Conservation (phyloP, 2,888 invertebrate genomes). For the Caenorhabditis drosophilae region DNA sequence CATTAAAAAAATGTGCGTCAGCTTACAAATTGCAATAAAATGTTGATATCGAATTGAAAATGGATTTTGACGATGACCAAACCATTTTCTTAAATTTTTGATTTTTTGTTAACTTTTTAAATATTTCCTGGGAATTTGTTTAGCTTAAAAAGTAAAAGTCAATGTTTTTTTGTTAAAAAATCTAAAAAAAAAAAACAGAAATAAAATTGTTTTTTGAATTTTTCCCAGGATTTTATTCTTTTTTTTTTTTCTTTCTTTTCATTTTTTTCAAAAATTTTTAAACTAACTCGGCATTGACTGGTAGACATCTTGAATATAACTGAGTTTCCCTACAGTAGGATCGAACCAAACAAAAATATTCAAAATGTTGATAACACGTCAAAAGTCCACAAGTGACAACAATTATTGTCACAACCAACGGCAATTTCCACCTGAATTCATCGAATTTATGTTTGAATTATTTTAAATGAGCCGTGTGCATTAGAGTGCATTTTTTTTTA, state of each 20-base stretch:
- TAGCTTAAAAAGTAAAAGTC: no score
- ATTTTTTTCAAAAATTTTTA: background rate
- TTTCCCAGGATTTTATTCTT: no score
- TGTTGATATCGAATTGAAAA: constrained; percentile 51
- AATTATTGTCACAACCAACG: constrained; percentile 52
- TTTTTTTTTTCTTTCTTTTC: background rate
- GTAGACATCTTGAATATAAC: constrained; percentile 59
- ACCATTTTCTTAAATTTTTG: no score
- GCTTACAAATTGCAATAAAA: constrained; percentile 37
- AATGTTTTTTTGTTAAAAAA: no score
- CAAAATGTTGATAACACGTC: constrained; percentile 63
- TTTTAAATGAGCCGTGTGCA: no score
- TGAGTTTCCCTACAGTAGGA: constrained; percentile 59
- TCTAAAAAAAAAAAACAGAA: constrained; percentile 25
- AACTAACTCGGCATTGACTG: constrained; percentile 52
- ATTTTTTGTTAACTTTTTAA: no score
- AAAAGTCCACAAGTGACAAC: constrained; percentile 54
- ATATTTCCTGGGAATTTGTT: no score
- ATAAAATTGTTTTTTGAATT: constrained; percentile 5
- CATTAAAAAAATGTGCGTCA: constrained; percentile 49
- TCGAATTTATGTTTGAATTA: background rate
- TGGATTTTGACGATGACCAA: constrained; percentile 59
- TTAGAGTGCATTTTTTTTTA: background rate
- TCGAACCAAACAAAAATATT: constrained; percentile 57
- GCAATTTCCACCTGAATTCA: constrained; percentile 56